Evolutionary conservation across 2,888 invertebrate genomes (phyloP).

Genomic region (Lepidocyrtoides sp.): DNA sequence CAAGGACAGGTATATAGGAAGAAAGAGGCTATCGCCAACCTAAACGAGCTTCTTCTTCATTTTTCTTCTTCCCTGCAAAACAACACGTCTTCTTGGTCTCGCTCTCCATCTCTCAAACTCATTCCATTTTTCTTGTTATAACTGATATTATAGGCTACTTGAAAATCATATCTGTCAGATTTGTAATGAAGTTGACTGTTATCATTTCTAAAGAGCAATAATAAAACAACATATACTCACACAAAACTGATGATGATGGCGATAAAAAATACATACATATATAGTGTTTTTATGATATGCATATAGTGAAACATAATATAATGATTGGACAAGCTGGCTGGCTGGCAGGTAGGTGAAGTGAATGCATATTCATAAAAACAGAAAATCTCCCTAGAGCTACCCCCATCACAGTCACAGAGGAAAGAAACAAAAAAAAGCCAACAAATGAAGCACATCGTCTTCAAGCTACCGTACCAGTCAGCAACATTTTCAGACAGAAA

Average conservation of each 20-base stretch:
- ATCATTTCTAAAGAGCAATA: constrained; percentile 76
- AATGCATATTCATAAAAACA: constrained; percentile 15
- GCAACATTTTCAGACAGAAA: neutral
- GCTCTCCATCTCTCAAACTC: neutral
- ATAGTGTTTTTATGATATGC: neutral
- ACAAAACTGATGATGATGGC: constrained; percentile 22
- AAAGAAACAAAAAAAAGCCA: no score
- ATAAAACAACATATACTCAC: constrained; percentile 57
- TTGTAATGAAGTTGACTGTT: constrained; percentile 79
- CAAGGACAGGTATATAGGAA: neutral
- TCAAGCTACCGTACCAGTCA: neutral
- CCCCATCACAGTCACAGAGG: neutral
- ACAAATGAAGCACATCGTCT: neutral
- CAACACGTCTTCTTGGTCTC: constrained; percentile 1
- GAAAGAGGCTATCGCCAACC: neutral
- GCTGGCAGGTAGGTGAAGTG: constrained; percentile 57
- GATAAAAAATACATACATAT: constrained; percentile 10
- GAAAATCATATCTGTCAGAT: constrained; percentile 77
- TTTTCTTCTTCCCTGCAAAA: constrained; percentile 11
- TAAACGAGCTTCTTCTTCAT: constrained; percentile 38
- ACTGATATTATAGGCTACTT: constrained; percentile 69
- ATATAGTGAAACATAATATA: neutral
- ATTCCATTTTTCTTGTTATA: constrained; percentile 67
- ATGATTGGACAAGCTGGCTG: constrained; percentile 48
- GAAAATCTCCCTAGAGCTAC: constrained; percentile 1